Conservation (phyloP, 2,888 invertebrate genomes). For the Leptura quadrifasciata region DNA sequence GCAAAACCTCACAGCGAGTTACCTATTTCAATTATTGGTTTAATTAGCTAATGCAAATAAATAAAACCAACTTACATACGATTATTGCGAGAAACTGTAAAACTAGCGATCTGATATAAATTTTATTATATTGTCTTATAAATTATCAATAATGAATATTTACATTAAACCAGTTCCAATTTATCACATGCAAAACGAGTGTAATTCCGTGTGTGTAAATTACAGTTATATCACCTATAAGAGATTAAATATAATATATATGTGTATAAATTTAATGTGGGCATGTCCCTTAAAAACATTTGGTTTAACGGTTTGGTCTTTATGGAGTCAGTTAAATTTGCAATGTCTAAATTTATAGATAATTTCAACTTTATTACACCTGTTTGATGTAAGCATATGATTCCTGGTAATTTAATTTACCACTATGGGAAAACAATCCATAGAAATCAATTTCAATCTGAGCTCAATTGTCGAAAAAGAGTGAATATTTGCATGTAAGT, state of each 20-base stretch:
- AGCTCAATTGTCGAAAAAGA: no score
- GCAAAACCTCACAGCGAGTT: no score
- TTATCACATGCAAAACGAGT: neutral
- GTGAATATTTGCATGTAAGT: no score
- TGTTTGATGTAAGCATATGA: no score
- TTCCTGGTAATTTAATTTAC: no score
- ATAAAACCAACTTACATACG: neutral
- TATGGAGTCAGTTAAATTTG: neutral
- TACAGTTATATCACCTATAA: neutral
- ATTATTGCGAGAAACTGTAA: neutral
- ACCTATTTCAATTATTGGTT: no score
- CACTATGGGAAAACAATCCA: no score
- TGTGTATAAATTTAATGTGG: neutral
- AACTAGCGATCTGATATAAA: neutral
- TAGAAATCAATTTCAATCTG: no score
- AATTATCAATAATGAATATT: constrained; percentile 1
- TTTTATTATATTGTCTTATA: neutral
- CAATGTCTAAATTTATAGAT: neutral
- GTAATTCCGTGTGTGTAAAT: neutral
- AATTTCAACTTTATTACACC: neutral
- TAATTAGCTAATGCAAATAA: no score
- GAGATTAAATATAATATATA: neutral
- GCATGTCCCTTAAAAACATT: neutral
- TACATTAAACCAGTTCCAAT: constrained; percentile 2
- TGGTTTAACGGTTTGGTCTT: neutral